These are phyloP conservation scores for Aphidius ervi DNA, from an alignment of 1,140 invertebrate genomes.

Conservation along the genomic window DNA sequence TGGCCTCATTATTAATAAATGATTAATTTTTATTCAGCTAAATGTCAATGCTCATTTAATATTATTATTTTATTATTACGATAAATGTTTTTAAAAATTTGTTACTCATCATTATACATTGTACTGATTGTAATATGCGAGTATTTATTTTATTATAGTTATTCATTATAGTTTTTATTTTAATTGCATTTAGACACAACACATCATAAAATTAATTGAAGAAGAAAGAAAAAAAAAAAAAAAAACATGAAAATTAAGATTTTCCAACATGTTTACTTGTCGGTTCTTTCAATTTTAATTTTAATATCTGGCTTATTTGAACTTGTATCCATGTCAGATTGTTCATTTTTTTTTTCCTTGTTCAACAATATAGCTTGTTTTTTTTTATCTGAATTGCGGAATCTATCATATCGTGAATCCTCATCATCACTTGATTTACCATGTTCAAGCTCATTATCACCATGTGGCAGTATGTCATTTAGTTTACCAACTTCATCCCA, in stretches of 20 bases:
- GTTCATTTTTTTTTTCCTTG: constrained; percentile 35
- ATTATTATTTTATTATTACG: too few relatives aligned
- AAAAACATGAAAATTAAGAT: constrained; percentile 2
- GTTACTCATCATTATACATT: too few relatives aligned
- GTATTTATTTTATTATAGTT: too few relatives aligned
- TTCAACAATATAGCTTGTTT: constrained; percentile 28
- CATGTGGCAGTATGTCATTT: constrained; percentile 56
- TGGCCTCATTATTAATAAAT: too few relatives aligned
- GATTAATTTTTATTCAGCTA: too few relatives aligned
- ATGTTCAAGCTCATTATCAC: constrained; percentile 57
- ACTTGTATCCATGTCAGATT: constrained; percentile 32
- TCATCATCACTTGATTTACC: constrained; percentile 68
- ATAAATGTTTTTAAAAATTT: too few relatives aligned
- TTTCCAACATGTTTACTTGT: constrained; percentile 23
- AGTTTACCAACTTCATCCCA: constrained; percentile 74
- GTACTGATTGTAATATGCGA: too few relatives aligned
- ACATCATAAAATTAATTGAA: too few relatives aligned
- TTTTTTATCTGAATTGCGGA: constrained; percentile 54
- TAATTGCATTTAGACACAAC: too few relatives aligned
- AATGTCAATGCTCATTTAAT: too few relatives aligned
- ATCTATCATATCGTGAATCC: constrained; percentile 59
- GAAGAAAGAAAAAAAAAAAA: too few relatives aligned
- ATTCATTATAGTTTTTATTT: too few relatives aligned
- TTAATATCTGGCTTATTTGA: constrained; percentile 35
- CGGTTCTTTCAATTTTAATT: constrained; percentile 34